Evolutionary conservation across 2,797 vertebrate species (phyloP), one percentile per base, ranked within the genome.

Genomic region (Leptoclinus maculatus): DNA sequence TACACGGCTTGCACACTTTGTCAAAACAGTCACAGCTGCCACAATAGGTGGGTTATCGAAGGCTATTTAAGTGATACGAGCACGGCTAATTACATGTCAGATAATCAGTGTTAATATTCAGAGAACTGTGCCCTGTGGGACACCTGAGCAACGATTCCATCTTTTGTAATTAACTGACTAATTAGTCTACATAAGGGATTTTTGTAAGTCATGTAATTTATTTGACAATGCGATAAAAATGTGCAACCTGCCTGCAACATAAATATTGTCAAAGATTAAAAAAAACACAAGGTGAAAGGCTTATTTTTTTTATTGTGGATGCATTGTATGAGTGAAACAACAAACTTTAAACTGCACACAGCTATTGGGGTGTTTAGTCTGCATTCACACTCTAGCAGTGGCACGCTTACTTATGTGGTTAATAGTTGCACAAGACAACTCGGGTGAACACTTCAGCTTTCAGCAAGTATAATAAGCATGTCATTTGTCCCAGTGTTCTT

Each of bases 21-120:
- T 56, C 6, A 38, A 12, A 65, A 57, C n/a, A 57, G n/a, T 45
- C 43, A 54, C 14, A 74, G 36, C n/a, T 57, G n/a, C 5, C 23
- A 21, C 19, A 41, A 16, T 64, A 2, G 3, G 25, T 17, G 32
- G 5, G 29, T 23, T 51, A 27, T 36, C 51, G 10, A 14, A 51
- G 54, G 32, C 23, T 66, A 36, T 25, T 27, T 4, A 49, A 65
- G 27, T 45, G 5, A 64, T 41, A 13, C 43, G 17, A 29, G 43
- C 34, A 25, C 10, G 45, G 3, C 1, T 51, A 23, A 66, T 71
- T 27, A 56, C 38, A 39, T 54, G 38, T 59, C 23, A 43, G 25
- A 43, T 27, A 19, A 11, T 32, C 11, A 9, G 39, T 75, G 53
- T 29, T 73, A 58, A 76, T 65, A 60, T 45, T 64, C 54, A 73